Evolutionary conservation across 2,888 invertebrate species (phyloP).

Genomic region (Hedychridium roseum): DNA sequence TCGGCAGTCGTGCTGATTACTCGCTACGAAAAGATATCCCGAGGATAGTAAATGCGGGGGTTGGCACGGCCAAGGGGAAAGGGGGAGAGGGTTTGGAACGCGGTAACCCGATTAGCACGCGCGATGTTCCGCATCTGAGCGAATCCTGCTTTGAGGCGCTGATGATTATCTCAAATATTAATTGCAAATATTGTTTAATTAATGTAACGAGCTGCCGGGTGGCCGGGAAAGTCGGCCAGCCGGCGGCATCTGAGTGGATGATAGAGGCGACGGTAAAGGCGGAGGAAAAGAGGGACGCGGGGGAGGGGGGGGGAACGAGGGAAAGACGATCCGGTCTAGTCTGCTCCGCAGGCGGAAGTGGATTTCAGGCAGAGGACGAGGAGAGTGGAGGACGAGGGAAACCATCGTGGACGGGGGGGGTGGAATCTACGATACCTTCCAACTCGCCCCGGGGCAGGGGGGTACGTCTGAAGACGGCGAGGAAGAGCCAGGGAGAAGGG

Average conservation of each 20-base stretch:
- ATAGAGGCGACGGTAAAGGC: too few relatives aligned
- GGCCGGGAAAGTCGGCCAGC: slow-evolving; percentile 16
- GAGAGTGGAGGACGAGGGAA: slow-evolving; percentile 3
- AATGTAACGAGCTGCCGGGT: slow-evolving; percentile 49
- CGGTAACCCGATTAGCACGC: slow-evolving; percentile 50
- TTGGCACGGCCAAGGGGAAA: too few relatives aligned
- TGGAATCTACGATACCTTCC: slow-evolving; percentile 21
- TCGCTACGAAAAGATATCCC: too few relatives aligned
- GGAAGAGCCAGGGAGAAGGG: neutral
- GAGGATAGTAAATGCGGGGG: too few relatives aligned
- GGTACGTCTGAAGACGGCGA: slow-evolving; percentile 13
- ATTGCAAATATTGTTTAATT: slow-evolving; percentile 61
- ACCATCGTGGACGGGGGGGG: slow-evolving; percentile 11
- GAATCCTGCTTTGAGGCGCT: slow-evolving; percentile 49
- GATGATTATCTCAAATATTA: slow-evolving; percentile 61
- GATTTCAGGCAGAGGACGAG: slow-evolving; percentile 17
- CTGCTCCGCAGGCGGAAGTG: slow-evolving; percentile 11
- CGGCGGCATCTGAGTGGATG: slow-evolving; percentile 20
- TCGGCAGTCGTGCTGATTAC: too few relatives aligned
- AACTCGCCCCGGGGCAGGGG: too few relatives aligned
- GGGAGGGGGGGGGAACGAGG: slow-evolving; percentile 5
- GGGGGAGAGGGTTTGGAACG: slow-evolving; percentile 33
- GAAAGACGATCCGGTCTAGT: slow-evolving; percentile 13
- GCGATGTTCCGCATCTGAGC: slow-evolving; percentile 43
- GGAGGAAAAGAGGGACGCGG: slow-evolving; percentile 4